Conservation (phyloP, 2,113 vertebrate genomes). For the Rhinolophus sinicus region DNA sequence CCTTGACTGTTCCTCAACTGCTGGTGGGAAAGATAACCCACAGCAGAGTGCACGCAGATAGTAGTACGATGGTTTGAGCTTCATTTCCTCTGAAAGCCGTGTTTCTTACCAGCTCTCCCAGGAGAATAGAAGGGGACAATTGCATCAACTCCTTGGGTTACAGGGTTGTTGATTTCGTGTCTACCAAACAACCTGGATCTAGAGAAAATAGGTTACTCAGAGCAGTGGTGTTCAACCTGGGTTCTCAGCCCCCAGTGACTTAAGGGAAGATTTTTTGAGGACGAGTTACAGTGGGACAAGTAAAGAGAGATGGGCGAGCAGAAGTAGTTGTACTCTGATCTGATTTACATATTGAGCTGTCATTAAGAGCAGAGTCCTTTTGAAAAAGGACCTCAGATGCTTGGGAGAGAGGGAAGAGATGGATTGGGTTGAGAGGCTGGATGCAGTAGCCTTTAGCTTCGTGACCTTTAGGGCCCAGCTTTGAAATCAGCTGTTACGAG, state of each 20-base stretch:
- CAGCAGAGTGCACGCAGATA: rapidly evolving
- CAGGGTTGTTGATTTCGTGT: background rate
- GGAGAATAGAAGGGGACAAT: background rate
- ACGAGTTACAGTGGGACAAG: background rate
- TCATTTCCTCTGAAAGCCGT: background rate
- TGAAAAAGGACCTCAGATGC: background rate
- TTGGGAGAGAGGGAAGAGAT: background rate
- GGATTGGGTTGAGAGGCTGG: too few species aligned
- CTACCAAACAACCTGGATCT: background rate
- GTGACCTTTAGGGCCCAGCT: background rate
- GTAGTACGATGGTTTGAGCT: background rate
- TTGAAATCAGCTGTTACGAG: background rate
- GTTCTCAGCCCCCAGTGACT: background rate
- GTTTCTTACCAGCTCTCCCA: background rate
- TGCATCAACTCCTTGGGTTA: background rate
- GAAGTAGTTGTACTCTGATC: too few species aligned
- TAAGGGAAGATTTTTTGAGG: background rate
- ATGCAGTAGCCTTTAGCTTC: background rate
- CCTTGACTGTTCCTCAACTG: background rate
- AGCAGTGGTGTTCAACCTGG: background rate
- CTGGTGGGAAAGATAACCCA: background rate
- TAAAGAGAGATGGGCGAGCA: background rate
- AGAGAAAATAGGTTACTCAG: background rate
- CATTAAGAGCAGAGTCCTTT: background rate
- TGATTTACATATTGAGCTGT: background rate